These are phyloP conservation scores for Coelopa pilipes DNA, from an alignment of 2,888 invertebrate genomes.

Conservation along the genomic window DNA sequence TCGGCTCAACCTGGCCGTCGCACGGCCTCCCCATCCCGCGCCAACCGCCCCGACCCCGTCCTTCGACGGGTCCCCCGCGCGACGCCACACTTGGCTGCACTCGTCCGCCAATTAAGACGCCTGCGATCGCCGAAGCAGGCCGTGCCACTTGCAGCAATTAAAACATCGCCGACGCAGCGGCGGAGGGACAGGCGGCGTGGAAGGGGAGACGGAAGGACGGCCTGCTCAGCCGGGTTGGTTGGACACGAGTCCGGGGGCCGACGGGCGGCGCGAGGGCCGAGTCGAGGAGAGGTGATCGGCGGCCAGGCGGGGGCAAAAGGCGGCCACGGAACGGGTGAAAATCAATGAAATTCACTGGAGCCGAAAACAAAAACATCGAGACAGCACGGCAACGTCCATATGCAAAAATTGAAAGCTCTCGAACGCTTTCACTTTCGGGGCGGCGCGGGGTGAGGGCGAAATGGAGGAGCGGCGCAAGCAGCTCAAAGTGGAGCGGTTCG, in stretches of 20 bases:
- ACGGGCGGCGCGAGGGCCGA: no score
- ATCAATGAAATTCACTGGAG: constrained; percentile 19
- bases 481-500: background rate
- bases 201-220: no score
- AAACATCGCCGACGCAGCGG: background rate
- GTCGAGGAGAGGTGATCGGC: no score
- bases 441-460: background rate
- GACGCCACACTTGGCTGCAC: background rate
- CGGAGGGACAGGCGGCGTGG: background rate
- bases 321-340: constrained; percentile 1
- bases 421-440: constrained; percentile 38
- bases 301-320: background rate
- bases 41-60: no score
- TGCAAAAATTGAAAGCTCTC: constrained; percentile 36
- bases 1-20: no score
- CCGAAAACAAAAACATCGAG: background rate
- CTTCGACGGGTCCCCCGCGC: no score
- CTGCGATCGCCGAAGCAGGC: background rate
- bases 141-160: constrained; percentile 15
- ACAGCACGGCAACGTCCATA: constrained; percentile 25
- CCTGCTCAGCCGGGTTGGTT: no score
- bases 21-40: no score
- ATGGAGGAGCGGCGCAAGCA: background rate
- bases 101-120: constrained; percentile 7
- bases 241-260: no score